Evolutionary conservation across 2,797 vertebrate genomes (phyloP).

Genomic region (Myotis planiceps): DNA sequence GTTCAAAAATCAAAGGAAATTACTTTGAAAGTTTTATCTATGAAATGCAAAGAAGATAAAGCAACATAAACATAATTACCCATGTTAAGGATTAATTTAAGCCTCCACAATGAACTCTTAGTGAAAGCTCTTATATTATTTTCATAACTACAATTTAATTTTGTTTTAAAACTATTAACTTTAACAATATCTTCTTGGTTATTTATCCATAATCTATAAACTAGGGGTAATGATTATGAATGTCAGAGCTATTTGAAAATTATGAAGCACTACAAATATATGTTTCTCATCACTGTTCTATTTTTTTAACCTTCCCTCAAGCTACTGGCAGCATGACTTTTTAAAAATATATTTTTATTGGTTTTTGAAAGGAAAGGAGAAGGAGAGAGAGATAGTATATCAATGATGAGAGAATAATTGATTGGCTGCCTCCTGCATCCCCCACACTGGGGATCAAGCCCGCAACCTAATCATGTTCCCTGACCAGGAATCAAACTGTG

Average conservation of each 20-base stretch:
- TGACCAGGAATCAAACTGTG: neutral
- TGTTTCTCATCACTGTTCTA: neutral
- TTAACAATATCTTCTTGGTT: neutral
- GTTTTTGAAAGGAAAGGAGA: neutral
- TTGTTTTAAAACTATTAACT: neutral
- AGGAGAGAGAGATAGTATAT: neutral
- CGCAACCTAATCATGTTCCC: neutral
- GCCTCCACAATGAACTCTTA: neutral
- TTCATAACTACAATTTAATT: neutral
- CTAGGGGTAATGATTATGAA: neutral
- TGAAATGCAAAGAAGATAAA: neutral
- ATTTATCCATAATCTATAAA: neutral
- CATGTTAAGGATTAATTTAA: neutral
- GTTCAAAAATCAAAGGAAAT: conserved; percentile 27
- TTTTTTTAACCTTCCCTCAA: neutral
- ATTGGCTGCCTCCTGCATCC: neutral
- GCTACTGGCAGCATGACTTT: neutral
- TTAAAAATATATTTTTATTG: neutral
- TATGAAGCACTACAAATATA: neutral
- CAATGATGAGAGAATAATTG: neutral
- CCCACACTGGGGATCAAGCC: neutral
- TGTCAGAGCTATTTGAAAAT: neutral
- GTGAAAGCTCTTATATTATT: neutral
- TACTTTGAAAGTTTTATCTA: neutral
- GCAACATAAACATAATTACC: neutral